Evolutionary conservation across 2,888 invertebrate genomes (phyloP), one percentile per base, ranked within the genome.

Genomic region (Epinotia demarniana): DNA sequence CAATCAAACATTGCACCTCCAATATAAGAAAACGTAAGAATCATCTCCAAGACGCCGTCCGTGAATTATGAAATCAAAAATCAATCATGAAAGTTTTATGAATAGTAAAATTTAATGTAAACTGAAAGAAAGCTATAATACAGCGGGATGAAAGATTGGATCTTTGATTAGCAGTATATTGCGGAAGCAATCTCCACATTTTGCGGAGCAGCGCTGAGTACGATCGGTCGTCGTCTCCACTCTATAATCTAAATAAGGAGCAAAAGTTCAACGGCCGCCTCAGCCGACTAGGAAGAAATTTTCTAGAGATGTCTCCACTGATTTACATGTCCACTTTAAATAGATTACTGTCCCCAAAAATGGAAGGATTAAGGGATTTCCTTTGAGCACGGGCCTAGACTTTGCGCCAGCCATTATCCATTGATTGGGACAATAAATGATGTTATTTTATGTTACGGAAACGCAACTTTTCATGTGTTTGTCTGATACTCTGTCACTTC

Each of bases 161-260:
- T 86, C 83, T 81, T 66, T 78, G 82, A 85, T 86, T 84, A 79
- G 81, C 85, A 80, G 81, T 83, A 88, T 85, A 89, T 89, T 87
- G 90, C 92, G 92, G 92, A 93, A 93, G 90, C 80, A 81, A 87
- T 87, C 84, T 88, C 85, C 84, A 87, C 87, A 91, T 90, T 93
- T 93, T 85, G 92, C 92, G 79, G 86, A 88, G 88, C 87, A 82
- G 78, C 80, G 82, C 87, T 81, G 87, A 90, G 89, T 90, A 86
- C 87, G 87, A 55, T 86, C 88, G 89, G 89, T 88, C 90, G 87
- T 85, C 90, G 92, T 92, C 90, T 92, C 89, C 87, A 92, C 90
- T 91, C 90, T 92, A 92, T 90, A 92, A 90, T 93, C 93, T 94
- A 93, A 93, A 93, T 94, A 94, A 94, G 93, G 93, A 92, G 90